phyloP scores from a whole-genome alignment of 2,113 vertebrate genomes.

The Suncus etruscus region DNA sequence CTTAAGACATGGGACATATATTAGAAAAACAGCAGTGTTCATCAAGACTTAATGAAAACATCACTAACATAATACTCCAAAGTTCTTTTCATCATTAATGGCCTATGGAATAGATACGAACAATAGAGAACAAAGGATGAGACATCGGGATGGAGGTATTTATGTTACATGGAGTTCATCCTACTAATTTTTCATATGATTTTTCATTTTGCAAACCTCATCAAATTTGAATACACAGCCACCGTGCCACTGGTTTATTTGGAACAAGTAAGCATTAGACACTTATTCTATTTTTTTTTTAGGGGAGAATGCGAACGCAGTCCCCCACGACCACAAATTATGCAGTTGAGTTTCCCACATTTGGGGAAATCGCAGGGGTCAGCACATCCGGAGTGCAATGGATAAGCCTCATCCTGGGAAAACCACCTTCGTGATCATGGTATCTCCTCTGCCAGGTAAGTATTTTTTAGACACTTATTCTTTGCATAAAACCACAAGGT shows the following conservation, averaged over 20 bases:
- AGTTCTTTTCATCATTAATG: not conserved
- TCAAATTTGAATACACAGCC: constrained; percentile 16
- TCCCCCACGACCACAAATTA: too few species aligned
- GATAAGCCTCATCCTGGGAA: too few species aligned
- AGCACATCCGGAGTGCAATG: too few species aligned
- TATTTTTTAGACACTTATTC: not conserved
- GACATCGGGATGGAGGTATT: not conserved
- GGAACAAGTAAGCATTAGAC: not conserved
- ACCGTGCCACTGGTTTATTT: not conserved
- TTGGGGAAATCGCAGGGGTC: too few species aligned
- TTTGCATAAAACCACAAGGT: constrained; percentile 17
- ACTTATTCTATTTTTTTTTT: constrained; percentile 12
- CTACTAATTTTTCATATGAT: not conserved
- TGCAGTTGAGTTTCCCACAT: too few species aligned
- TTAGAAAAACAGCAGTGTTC: not conserved
- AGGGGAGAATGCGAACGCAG: too few species aligned
- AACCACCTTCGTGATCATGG: too few species aligned
- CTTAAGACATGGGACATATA: not conserved
- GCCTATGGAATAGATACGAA: not conserved
- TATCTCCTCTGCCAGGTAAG: too few species aligned
- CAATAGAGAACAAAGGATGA: not conserved
- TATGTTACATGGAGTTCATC: not conserved
- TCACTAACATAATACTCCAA: not conserved
- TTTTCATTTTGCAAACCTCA: constrained; percentile 3
- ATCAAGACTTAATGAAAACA: constrained; percentile 11